Evolutionary conservation across 2,888 invertebrate genomes (phyloP), one percentile per base, ranked within the genome.

Genomic region (Heliconius cydno): DNA sequence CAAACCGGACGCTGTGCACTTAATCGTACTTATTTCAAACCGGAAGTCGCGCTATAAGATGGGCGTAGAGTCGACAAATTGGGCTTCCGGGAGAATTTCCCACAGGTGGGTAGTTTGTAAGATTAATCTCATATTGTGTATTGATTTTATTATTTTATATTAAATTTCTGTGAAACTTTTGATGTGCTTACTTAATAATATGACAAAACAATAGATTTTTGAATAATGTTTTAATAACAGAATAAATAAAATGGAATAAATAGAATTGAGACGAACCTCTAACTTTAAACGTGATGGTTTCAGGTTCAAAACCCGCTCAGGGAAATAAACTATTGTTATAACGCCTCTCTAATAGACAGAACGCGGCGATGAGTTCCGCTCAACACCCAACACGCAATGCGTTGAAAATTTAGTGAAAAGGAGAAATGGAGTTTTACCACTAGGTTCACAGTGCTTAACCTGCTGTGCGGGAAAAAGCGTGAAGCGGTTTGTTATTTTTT

Each of bases 1-100:
- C 30, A 46, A 75, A 84, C 85, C 85, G 88, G 87, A 86, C 83
- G 82, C 84, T 76, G 85, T 83, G 84, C 81, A 73, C 57, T 72
- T 78, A 85, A 83, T 85, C 83, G 70, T 65, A 78, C 78, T 87
- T 86, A 86, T 87, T 86, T 87, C 85, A 86, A 84, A 84, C 86
- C 90, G 92, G 92, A 93, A 92, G 89, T 86, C 84, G 84, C 84
- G 88, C 88, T 89, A 91, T 90, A 87, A 65, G 90, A 91, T 91
- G 92, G 89, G 90, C 91, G 91, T 90, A 89, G 75, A 88, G 91
- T 91, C 85, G 89, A 91, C 91, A 91, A 91, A 91, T 91, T 90
- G 87, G 86, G 84, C 85, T 87, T 92, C 93, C 92, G 92, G 91
- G 89, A 90, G 83, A 85, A 85, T 81, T 77, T 80, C 79, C 79